Evolutionary conservation across 2,113 vertebrate species (phyloP).

Genomic region (Sorex araneus): DNA sequence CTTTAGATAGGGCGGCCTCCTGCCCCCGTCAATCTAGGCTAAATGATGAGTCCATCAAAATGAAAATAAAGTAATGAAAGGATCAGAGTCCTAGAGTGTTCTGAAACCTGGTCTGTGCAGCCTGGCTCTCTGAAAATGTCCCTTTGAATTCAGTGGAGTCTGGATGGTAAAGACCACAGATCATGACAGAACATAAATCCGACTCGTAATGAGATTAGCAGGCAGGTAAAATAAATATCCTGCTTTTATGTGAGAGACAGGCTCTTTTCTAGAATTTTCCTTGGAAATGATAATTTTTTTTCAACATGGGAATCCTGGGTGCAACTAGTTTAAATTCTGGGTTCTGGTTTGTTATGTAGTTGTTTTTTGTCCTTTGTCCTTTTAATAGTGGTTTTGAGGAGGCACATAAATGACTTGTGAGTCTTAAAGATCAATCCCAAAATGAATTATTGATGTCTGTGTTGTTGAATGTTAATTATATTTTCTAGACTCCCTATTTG

Average conservation of each 20-base stretch:
- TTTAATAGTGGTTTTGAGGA: slow-evolving; percentile 61
- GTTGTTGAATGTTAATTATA: not conserved
- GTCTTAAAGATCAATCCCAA: slow-evolving; percentile 69
- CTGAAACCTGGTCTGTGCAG: slow-evolving; percentile 3
- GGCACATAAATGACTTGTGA: slow-evolving; percentile 55
- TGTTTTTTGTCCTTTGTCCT: slow-evolving; percentile 74
- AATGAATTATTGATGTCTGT: slow-evolving; percentile 44
- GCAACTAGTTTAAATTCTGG: slow-evolving; percentile 48
- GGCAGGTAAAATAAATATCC: slow-evolving; percentile 76
- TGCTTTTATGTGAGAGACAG: slow-evolving; percentile 71
- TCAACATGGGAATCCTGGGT: slow-evolving; percentile 3
- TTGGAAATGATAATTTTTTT: slow-evolving; percentile 69
- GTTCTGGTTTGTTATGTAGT: slow-evolving; percentile 62
- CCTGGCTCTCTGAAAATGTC: slow-evolving; percentile 50
- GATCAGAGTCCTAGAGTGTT: slow-evolving; percentile 20
- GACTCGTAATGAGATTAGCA: slow-evolving; percentile 76
- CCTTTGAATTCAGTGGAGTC: slow-evolving; percentile 72
- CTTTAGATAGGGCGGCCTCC: slow-evolving; percentile 45
- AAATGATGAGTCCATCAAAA: slow-evolving; percentile 70
- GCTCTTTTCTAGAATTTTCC: slow-evolving; percentile 74
- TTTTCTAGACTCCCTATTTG: slow-evolving; percentile 54
- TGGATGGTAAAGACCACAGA: slow-evolving; percentile 67
- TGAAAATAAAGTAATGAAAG: slow-evolving; percentile 59
- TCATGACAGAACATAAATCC: slow-evolving; percentile 75
- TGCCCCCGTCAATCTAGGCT: slow-evolving; percentile 21